phyloP scores from a whole-genome alignment of 2,113 vertebrate genomes.

The Cyprinodon brontotheroides region DNA sequence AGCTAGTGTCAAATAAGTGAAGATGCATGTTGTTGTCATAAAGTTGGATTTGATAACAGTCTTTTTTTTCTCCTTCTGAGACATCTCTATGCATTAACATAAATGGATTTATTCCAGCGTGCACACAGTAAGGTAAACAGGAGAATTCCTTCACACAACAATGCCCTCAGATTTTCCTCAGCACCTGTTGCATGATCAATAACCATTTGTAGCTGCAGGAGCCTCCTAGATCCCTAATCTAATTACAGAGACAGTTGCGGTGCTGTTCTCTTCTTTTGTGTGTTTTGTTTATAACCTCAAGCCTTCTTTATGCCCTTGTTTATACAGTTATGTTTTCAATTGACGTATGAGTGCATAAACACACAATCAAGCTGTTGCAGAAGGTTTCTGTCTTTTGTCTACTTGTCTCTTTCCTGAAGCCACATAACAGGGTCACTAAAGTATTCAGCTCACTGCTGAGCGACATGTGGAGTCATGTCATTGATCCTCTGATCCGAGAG shows the following conservation, averaged over 20 bases:
- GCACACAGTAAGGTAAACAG: neutral
- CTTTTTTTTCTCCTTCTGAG: neutral
- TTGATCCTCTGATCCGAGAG: conserved; percentile 36
- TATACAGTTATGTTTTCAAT: neutral
- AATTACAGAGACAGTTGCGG: conserved; percentile 6
- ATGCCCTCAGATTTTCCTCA: neutral
- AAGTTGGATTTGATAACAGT: neutral
- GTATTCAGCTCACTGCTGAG: conserved; percentile 27
- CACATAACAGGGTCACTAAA: conserved; percentile 27
- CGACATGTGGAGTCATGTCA: conserved; percentile 50
- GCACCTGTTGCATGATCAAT: conserved; percentile 53
- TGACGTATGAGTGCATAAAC: neutral
- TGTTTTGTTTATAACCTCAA: neutral
- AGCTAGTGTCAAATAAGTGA: neutral
- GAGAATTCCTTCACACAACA: neutral
- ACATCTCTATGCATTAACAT: neutral
- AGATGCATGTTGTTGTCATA: neutral
- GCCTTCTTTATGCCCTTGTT: neutral
- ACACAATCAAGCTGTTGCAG: neutral
- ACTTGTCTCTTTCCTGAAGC: neutral
- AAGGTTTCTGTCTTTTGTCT: neutral
- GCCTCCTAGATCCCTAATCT: conserved; percentile 34
- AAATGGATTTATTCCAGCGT: neutral
- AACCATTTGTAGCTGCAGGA: conserved; percentile 33
- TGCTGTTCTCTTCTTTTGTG: neutral